phyloP scores from a whole-genome alignment of 2,113 vertebrate species.

The Megalops atlanticus region DNA sequence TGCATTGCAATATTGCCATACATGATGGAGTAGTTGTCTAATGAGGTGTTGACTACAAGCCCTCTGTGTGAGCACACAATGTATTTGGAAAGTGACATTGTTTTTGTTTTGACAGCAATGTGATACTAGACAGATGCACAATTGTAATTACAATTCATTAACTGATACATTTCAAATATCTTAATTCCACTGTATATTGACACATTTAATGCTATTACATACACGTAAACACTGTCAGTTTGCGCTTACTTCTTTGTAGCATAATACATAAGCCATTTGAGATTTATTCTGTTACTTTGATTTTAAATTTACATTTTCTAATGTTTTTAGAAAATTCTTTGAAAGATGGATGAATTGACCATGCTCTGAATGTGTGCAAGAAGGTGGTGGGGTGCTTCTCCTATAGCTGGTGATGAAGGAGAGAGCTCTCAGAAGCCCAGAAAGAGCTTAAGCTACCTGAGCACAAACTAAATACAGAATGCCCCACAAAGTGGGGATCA shows the following conservation, averaged over 20 bases:
- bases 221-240: no score
- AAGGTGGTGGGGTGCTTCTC: constrained; percentile 16
- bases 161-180: no score
- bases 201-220: no score
- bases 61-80: no score
- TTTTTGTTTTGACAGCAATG: no score
- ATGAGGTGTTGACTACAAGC: no score
- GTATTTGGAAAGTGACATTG: no score
- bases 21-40: no score
- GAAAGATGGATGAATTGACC: constrained; percentile 7
- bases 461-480: constrained; percentile 1
- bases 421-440: background rate
- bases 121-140: no score
- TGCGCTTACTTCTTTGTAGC: background rate
- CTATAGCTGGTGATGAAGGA: constrained; percentile 7
- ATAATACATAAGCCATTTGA: background rate
- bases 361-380: background rate
- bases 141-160: no score
- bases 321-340: constrained; percentile 5
- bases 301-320: background rate
- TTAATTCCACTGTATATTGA: no score
- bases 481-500: constrained; percentile 9
- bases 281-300: background rate
- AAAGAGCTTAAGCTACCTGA: background rate
- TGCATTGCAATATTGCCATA: no score